phyloP scores from a whole-genome alignment of 1,140 invertebrate species.

The Littorina saxatilis region DNA sequence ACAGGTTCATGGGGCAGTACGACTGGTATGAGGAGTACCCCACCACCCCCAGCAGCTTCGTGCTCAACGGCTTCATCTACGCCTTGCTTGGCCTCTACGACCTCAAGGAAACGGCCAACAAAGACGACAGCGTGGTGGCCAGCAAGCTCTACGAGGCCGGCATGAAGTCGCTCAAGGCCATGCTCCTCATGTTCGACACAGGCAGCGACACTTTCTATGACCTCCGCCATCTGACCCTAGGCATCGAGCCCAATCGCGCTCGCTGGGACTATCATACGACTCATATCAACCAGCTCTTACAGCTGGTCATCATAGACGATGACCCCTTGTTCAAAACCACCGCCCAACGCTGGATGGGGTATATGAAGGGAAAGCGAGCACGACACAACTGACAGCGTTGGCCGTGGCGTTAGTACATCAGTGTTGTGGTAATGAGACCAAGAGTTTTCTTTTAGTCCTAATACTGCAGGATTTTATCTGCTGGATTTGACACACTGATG shows the following conservation, averaged over 20 bases:
- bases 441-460: no score
- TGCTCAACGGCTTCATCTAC: conserved; percentile 99
- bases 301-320: conserved; percentile 91
- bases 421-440: no score
- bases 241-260: conserved; percentile 89
- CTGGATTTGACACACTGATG: no score
- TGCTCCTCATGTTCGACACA: conserved; percentile 95
- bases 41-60: conserved; percentile 94
- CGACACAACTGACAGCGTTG: conserved; percentile 68
- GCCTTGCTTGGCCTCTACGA: conserved; percentile 97
- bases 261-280: conserved; percentile 99
- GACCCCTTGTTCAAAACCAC: conserved; percentile 86
- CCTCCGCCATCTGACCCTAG: conserved; percentile 91
- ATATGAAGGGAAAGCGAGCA: conserved; percentile 87
- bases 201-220: conserved; percentile 98
- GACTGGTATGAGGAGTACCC: conserved; percentile 99
- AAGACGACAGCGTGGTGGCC: conserved; percentile 55
- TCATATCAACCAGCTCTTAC: conserved; percentile 96
- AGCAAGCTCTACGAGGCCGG: conserved; percentile 87
- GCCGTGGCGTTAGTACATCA: no score
- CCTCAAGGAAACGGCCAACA: conserved; percentile 80
- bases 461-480: no score
- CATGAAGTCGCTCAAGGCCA: conserved; percentile 90
- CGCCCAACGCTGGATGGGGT: conserved; percentile 95
- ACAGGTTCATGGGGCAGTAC: conserved; percentile 80